phyloP scores from a whole-genome alignment of 2,113 vertebrate genomes.

The Mus pahari region DNA sequence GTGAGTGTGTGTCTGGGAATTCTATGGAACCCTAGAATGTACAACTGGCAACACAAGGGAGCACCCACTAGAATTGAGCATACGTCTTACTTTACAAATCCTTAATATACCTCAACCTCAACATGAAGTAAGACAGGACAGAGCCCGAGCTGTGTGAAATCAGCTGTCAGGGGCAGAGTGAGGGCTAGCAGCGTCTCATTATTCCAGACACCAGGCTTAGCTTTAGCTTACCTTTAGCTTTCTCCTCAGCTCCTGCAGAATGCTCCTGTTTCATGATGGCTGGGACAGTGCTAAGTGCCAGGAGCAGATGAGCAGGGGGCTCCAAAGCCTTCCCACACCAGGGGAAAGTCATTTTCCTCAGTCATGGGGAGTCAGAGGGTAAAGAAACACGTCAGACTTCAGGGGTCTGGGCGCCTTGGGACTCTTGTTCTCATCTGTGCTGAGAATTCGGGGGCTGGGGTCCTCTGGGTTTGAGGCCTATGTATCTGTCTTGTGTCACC shows the following conservation, averaged over 20 bases:
- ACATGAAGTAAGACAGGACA: not conserved
- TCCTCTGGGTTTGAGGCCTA: not conserved
- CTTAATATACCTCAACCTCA: not conserved
- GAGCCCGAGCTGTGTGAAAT: not conserved
- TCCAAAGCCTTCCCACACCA: rapidly evolving
- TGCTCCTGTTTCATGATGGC: rapidly evolving
- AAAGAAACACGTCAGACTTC: not conserved
- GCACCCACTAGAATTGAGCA: not conserved
- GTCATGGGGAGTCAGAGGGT: rapidly evolving
- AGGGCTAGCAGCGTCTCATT: rapidly evolving
- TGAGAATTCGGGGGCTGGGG: not conserved
- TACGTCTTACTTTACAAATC: not conserved
- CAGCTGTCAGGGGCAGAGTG: rapidly evolving
- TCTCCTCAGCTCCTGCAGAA: rapidly evolving
- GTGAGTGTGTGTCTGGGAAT: no score
- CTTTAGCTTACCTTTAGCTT: no score
- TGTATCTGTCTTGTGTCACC: rapidly evolving
- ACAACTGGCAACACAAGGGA: not conserved
- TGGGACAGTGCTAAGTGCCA: not conserved
- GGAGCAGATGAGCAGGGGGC: rapidly evolving
- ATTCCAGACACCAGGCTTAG: not conserved
- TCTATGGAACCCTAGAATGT: not conserved
- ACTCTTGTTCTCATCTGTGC: not conserved
- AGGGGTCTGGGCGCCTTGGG: rapidly evolving
- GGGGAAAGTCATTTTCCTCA: not conserved